Evolutionary conservation across 1,140 invertebrate species (phyloP), one percentile per base, ranked within the genome.

Genomic region (Anastrepha ludens): DNA sequence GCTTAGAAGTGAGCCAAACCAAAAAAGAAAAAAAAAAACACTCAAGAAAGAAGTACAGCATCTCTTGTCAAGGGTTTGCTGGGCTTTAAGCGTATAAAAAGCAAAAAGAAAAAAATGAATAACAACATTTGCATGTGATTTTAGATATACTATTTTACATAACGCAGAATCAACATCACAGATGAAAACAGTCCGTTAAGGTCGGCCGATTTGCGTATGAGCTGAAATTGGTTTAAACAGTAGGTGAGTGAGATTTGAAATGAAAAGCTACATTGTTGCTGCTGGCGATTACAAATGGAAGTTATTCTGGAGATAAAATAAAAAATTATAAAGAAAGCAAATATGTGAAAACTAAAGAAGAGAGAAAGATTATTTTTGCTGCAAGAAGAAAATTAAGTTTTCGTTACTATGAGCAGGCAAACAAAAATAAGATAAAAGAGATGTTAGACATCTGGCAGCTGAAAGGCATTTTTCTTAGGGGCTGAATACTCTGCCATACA

Each of bases 361-460:
- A 29, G 29, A 29, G 29, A 29, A 29, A 29, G 29, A 29, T 29
- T 29, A 29, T 29, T 29, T 29, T 29, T 29, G 29, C 29, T 29
- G 29, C 29, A 39, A 8, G 20, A 67, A 67, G 64, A 11, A 67
- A 67, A 41, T 67, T 67, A 29, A 67, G 65, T 41, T 67, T 67
- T 3, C 29, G 39, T 67, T 41, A 29, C 29, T 58, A 7, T 39
- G 65, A 20, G 65, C 8, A 13, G 65, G 11, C 29, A 67, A 67
- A 39, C 65, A 39, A 13, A 3, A 8, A 4, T 39, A 67, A 41
- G 13, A 41, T 67, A 20, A 41, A 39, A 39, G 65, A 67, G 65
- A 20, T 67, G 65, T 41, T 67, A 29, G 65, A 67, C 29, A 67
- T 67, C 65, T 67, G 65, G 39, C 65, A 67, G 65, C 65, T 67